Base-by-base conservation (phyloP, 2,888 invertebrate genomes). In the Quadriops clusia region DNA sequence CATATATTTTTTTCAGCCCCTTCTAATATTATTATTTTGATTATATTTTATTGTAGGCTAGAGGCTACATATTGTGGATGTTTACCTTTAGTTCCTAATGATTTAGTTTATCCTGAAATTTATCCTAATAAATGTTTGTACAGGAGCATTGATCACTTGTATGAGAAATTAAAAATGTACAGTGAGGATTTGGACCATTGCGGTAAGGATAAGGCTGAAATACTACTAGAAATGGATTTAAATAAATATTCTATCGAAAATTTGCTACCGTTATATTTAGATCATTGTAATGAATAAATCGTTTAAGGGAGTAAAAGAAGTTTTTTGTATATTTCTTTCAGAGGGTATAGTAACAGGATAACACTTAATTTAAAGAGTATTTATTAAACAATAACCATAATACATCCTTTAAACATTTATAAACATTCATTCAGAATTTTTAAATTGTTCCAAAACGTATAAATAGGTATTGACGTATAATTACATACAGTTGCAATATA, bases 51-150 rank as follows among this genome's bases (percentile, higher is more conserved):
- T 54, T 60, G 28, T 46, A 77, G 76, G 68, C 50, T 80, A 35
- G 81, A 82, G 58, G 76, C 77, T n/a, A 67, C 69, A 2, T 67
- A 67, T 42, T 68, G 67, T 39, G 75, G 77, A n/a, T 80, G 79
- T 51, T 72, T 70, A 53, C 80, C 81, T 3, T 54, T 82, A 14
- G 72, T 72, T 29, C 81, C 81, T 4, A 73, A 74, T 42, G 58
- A 64, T 39, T 58, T 81, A 3, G 77, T 76, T 2, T 82, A 82
- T 61, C 77, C 78, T 2, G 81, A 82, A 63, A 68, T 81, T 34
- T 81, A 76, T 58, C 73, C 68, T 31, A 54, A 58, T 23, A 60
- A 66, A 24, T 75, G 72, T 49, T 58, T 77, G 3, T 79, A 74
- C 50, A 63, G 67, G 25, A 67, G 70, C 34, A 58, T 65, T 30